Conservation (phyloP, 2,797 vertebrate species). For the Botia almorhae region DNA sequence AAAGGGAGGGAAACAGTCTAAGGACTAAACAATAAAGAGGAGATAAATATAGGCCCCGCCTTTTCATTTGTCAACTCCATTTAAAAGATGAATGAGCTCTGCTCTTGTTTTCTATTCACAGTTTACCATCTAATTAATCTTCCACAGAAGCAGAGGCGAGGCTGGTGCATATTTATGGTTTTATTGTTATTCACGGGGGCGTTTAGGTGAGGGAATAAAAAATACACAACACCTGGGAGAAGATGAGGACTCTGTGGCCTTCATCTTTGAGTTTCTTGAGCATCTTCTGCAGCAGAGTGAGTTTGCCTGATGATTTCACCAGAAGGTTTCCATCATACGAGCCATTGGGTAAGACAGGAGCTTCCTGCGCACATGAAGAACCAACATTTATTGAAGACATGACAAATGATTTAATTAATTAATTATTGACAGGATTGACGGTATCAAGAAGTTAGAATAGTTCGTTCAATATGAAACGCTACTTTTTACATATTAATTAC, state of each 20-base stretch:
- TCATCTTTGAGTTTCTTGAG: conserved; percentile 92
- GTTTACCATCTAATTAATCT: conserved; percentile 58
- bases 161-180: conserved; percentile 10
- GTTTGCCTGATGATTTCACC: conserved; percentile 96
- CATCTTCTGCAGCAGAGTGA: conserved; percentile 98
- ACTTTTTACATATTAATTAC: no score
- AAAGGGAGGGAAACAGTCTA: conserved; percentile 36
- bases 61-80: conserved; percentile 55
- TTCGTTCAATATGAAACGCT: no score
- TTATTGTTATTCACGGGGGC: conserved; percentile 25
- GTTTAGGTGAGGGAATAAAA: conserved; percentile 15
- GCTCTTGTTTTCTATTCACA: conserved; percentile 44
- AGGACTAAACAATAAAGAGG: conserved; percentile 49
- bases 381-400: background rate
- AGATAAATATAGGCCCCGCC: conserved; percentile 53
- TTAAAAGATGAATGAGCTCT: conserved; percentile 53
- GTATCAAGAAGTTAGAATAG: no score
- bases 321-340: conserved; percentile 94
- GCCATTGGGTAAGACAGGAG: conserved; percentile 92
- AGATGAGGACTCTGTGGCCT: conserved; percentile 96
- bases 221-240: conserved; percentile 86
- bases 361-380: conserved; percentile 81
- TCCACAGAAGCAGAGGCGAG: conserved; percentile 43
- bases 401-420: no score
- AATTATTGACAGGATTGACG: no score